These are phyloP conservation scores for Triplophysa tibetana DNA, from an alignment of 2,113 vertebrate genomes.

Conservation along the genomic window DNA sequence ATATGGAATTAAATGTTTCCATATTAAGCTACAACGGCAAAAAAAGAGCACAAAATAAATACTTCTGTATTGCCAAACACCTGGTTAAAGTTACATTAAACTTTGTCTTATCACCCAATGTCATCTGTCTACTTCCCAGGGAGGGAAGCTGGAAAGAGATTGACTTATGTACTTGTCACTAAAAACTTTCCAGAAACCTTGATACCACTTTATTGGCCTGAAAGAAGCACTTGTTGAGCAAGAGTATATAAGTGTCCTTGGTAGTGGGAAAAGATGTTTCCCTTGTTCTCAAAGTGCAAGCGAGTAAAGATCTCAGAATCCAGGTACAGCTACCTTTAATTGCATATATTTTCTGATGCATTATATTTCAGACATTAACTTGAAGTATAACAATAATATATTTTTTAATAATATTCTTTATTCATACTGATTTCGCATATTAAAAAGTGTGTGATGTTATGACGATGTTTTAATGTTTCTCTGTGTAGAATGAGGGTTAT, in stretches of 20 bases:
- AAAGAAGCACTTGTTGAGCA: not conserved
- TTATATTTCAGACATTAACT: not conserved
- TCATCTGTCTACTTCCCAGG: conserved; percentile 14
- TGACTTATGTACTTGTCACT: not conserved
- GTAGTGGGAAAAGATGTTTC: not conserved
- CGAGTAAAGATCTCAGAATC: not conserved
- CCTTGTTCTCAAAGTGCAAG: not conserved
- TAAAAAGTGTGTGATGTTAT: not conserved
- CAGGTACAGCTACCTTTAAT: conserved; percentile 27
- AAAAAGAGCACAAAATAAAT: not conserved
- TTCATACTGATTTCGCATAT: no score
- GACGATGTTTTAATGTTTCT: not conserved
- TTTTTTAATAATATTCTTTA: no score
- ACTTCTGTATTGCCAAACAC: not conserved
- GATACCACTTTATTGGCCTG: conserved; percentile 16
- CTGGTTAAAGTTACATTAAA: conserved; percentile 19
- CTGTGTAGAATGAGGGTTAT: conserved; percentile 33
- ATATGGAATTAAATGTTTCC: not conserved
- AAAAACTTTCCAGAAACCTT: conserved; percentile 25
- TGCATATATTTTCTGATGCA: not conserved
- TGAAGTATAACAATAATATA: not conserved
- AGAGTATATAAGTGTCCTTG: not conserved
- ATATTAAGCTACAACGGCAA: not conserved
- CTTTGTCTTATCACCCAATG: not conserved
- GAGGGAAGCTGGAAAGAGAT: not conserved